Conservation (phyloP, 2,888 invertebrate species). For the Rhamphomyia laevipes region DNA sequence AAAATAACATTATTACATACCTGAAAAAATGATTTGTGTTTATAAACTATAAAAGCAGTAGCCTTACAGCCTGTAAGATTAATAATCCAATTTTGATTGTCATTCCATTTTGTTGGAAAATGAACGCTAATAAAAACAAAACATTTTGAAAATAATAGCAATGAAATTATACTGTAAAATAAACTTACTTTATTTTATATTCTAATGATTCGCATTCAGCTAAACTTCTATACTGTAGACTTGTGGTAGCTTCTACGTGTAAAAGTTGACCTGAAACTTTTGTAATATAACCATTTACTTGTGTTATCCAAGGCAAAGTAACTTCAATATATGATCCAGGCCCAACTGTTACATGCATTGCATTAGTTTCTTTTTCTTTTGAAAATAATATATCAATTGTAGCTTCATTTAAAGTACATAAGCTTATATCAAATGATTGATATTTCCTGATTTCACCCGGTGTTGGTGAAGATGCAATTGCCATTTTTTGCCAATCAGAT, state of each 20-base stretch:
- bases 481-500: constrained; percentile 67
- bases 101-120: constrained; percentile 93
- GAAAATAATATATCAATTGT: constrained; percentile 94
- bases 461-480: constrained; percentile 67
- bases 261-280: constrained; percentile 88
- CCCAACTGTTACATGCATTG: constrained; percentile 89
- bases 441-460: constrained; percentile 82
- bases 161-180: too few species aligned
- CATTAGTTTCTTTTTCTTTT: constrained; percentile 85
- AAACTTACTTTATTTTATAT: constrained; percentile 53
- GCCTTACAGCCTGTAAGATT: constrained; percentile 90
- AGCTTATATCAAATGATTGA: constrained; percentile 83
- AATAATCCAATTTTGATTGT: constrained; percentile 88
- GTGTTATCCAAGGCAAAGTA: constrained; percentile 89
- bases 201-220: constrained; percentile 91
- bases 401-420: constrained; percentile 83
- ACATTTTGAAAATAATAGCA: too few species aligned
- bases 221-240: constrained; percentile 83
- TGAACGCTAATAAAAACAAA: constrained; percentile 37
- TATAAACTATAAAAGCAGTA: constrained; percentile 81
- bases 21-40: constrained; percentile 92
- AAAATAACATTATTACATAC: constrained; percentile 6
- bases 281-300: constrained; percentile 77
- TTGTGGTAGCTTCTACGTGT: constrained; percentile 91
- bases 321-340: constrained; percentile 93